Evolutionary conservation across 2,797 vertebrate species (phyloP), one percentile per base, ranked within the genome.

Genomic region (Morus bassanus): DNA sequence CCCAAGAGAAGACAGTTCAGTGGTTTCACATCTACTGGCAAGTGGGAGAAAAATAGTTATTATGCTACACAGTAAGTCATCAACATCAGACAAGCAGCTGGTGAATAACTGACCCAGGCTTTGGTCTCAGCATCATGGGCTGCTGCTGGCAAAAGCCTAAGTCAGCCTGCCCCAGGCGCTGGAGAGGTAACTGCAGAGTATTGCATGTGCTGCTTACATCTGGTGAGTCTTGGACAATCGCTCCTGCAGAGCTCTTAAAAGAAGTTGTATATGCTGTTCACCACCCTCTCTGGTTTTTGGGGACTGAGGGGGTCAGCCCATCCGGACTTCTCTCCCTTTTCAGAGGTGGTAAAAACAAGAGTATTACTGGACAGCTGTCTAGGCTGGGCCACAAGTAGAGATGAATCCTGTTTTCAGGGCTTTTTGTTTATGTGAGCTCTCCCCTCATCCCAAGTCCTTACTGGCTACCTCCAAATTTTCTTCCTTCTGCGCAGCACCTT

Each of bases 161-260:
- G 43, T 2, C 39, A 27, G 48, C 59, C 60, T 30, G 76, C 65
- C 53, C 61, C 51, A 43, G 1, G 4, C 0, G 11, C 65, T 43
- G 69, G 39, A 19, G 80, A 48, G 13, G 88, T 5, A 60, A 23
- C 45, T 4, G 11, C 10, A 19, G 41, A n/a, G 21, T 11, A 10
- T 2, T 23, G 30, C 31, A 10, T 0, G 7, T 21, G 61, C 57
- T 21, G 0, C 14, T 17, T 2, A 0, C 2, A 14, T 5, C 30
- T 28, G 35, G 21, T 2, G 8, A 31, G 39, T 56, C 54, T 3
- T 18, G 57, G 48, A 33, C 46, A 43, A 37, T 4, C 2, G 23
- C 48, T 89, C 57, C 28, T 39, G 35, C 43, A 75, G 53, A 45
- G 18, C 48, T 80, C 56, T 37, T 37, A 16, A 19, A 79, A 50